Evolutionary conservation across 2,888 invertebrate species (phyloP), one percentile per base, ranked within the genome.

Genomic region (Leptinotarsa rubiginosa): DNA sequence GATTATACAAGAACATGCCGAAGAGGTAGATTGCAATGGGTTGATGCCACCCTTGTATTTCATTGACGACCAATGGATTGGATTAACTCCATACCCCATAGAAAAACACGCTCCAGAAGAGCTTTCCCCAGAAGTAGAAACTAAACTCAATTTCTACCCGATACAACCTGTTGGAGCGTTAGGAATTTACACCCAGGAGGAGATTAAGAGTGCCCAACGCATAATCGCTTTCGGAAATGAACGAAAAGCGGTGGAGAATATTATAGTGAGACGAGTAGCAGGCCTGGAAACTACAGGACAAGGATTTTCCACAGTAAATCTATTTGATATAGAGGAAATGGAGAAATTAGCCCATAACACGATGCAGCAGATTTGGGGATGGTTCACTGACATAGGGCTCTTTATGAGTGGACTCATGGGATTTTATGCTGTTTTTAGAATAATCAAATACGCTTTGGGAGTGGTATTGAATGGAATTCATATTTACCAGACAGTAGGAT

Each of bases 161-260:
- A 22, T 22, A 22, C 22, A 22, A 22, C 22, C 22, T 22, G 22
- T 22, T 22, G 22, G 22, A 22, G 22, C 22, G 22, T 22, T 22
- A 22, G 22, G 22, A 22, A 64, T 79, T 15, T 78, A 78, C 59
- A 77, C 79, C 0, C 76, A 76, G 72, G 76, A 79, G 54, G 78
- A 78, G 56, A 74, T 79, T 20, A 13, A 18, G 1, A 74, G 70
- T 3, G 76, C 70, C 13, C 78, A 78, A 41, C 52, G 50, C 1
- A 54, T 73, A 12, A 16, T 76, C 4, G 70, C 70, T 4, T 78
- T 78, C 52, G 77, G 76, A 3, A 31, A 52, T n/a, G 74, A 77
- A 52, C 49, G 78, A 54, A 70, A 75, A 59, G 78, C 79, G 0
- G 77, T 80, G 1, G 64, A 77, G 50, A 80, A 78, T 56, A 79